Base-by-base conservation (phyloP, 2,888 invertebrate species). In the Ormyrus labotus region DNA sequence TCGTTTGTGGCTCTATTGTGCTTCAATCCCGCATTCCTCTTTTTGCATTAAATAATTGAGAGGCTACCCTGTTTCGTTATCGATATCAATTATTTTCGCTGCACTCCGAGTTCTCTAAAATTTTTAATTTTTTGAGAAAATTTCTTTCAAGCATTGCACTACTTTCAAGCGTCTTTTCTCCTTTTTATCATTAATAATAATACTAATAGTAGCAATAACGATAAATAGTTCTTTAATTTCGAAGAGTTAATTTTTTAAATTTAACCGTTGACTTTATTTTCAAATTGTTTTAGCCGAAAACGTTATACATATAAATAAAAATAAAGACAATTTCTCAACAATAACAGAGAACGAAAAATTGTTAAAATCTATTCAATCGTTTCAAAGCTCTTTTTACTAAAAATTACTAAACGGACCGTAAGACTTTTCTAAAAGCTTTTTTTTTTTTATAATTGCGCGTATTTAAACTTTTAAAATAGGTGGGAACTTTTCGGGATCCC, bases 51-150 rank as follows among this genome's bases (percentile, higher is more conserved):
- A 87, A 87, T 90, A 90, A 90, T 90, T 90, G 89, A 90, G 89
- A 88, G 88, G 86, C 89, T 89, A 90, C 90, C 90, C 90, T 90
- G 90, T 90, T 90, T 89, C 88, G 89, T 90, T 89, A 88, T 88
- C 85, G 84, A 86, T 86, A 87, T 87, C 86, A 87, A 86, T 87
- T 83, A 85, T 85, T 83, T 85, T 84, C 84, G 83, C 81, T 81
- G 77, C 85, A 84, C 83, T 64, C 57, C 57, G 45, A 71, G 65
- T 70, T 67, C 47, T 64, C 55, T 71, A 80, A 51, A 80, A 75
- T 48, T 47, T 80, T 60, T 53, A 19, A 19, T n/a, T 60, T 64
- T 65, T 61, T 65, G 50, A 48, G n/a, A 9, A 10, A 64, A n/a
- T 19, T 19, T 53, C n/a, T 67, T 48, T 50, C 61, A 9, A 34